These are phyloP conservation scores for Dexiosoma caninum DNA, from an alignment of 2,888 invertebrate genomes.

Conservation along the genomic window DNA sequence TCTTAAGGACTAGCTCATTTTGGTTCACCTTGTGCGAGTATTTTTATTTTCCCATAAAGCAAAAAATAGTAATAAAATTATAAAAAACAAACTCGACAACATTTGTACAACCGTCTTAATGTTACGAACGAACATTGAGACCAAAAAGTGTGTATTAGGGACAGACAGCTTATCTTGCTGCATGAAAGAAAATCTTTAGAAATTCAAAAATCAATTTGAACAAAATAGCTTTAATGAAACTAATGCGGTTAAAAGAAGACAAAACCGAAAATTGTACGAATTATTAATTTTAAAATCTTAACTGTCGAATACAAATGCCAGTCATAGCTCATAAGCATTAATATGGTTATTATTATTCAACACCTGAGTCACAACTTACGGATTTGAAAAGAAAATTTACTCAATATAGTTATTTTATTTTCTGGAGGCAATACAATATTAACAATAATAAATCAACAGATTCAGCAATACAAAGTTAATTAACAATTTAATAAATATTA, in stretches of 20 bases:
- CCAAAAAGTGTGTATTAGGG: not conserved
- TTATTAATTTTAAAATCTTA: conserved; percentile 30
- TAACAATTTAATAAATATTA: too few relatives aligned
- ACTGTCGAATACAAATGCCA: conserved; percentile 43
- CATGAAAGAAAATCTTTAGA: conserved; percentile 2
- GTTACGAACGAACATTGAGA: conserved; percentile 1
- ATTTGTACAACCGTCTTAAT: not conserved
- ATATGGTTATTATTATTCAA: not conserved
- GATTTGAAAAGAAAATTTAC: not conserved
- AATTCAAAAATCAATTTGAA: not conserved
- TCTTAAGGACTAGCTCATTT: too few relatives aligned
- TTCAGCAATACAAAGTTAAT: too few relatives aligned
- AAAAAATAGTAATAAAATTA: conserved; percentile 24
- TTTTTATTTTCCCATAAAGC: conserved; percentile 24
- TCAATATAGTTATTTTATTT: too few relatives aligned
- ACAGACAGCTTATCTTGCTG: not conserved
- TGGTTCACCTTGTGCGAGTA: not conserved
- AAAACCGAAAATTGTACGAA: not conserved
- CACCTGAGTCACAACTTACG: not conserved
- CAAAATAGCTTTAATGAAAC: conserved; percentile 7
- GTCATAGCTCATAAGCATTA: conserved; percentile 30
- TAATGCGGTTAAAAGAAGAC: conserved; percentile 25
- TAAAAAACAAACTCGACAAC: conserved; percentile 48
- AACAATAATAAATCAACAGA: too few relatives aligned
- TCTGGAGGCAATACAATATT: too few relatives aligned